Evolutionary conservation across 1,140 invertebrate genomes (phyloP).

Genomic region (Oncopeltus fasciatus): DNA sequence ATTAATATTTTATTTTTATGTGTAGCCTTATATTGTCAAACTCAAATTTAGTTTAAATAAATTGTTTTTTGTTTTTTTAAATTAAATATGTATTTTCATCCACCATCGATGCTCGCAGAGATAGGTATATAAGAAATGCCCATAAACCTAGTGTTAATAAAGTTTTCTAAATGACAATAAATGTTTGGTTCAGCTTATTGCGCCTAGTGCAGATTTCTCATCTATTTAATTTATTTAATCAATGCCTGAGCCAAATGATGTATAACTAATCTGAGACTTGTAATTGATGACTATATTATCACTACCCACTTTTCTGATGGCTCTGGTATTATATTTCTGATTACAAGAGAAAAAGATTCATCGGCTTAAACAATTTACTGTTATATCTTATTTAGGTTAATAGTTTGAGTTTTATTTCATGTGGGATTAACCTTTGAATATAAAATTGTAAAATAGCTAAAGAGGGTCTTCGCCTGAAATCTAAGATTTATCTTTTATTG

Average conservation of each 20-base stretch:
- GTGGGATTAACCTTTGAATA: too few relatives aligned
- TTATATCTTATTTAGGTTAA: too few relatives aligned
- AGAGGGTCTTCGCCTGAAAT: too few relatives aligned
- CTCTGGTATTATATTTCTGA: too few relatives aligned
- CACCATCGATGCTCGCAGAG: neutral
- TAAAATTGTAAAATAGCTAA: too few relatives aligned
- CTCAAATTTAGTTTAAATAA: too few relatives aligned
- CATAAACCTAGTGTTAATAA: neutral
- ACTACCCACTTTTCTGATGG: slow-evolving; percentile 12
- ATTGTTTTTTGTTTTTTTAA: neutral
- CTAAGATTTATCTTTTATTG: too few relatives aligned
- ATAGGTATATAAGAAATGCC: neutral
- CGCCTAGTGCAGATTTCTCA: neutral
- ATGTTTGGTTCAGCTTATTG: neutral
- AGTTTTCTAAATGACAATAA: neutral
- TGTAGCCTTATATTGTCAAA: too few relatives aligned
- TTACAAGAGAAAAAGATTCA: too few relatives aligned
- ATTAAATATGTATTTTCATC: neutral
- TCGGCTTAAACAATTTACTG: too few relatives aligned
- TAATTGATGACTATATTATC: slow-evolving; percentile 2
- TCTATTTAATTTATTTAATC: neutral
- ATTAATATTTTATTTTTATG: too few relatives aligned
- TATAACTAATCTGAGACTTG: neutral
- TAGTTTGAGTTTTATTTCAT: too few relatives aligned
- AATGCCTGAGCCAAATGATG: neutral